A percentile compares a stretch with the other conserved stretches of the same genome.
Evolutionary conservation across 2,888 invertebrate genomes (phyloP).

Genomic region (Parasteatoda lunata): DNA sequence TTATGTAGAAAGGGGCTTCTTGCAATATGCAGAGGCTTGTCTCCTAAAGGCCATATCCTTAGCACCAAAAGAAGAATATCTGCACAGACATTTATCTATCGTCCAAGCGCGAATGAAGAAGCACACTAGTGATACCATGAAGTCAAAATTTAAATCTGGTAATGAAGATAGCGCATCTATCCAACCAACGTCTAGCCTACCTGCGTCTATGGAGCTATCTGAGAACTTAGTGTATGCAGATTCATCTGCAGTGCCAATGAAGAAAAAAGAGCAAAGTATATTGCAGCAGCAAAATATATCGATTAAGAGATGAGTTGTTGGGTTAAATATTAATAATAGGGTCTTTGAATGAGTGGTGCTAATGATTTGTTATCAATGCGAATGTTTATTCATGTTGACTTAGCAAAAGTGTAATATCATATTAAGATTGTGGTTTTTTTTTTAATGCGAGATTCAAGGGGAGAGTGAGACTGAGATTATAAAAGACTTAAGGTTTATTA

Average conservation of each 20-base stretch:
- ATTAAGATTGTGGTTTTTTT: too few relatives aligned
- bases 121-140: constrained; percentile 20
- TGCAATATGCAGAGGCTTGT: constrained; percentile 89
- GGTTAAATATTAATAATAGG: background rate
- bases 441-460: too few relatives aligned
- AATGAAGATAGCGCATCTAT: background rate
- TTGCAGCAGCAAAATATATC: constrained; percentile 40
- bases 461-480: too few relatives aligned
- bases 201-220: constrained; percentile 31
- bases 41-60: constrained; percentile 82
- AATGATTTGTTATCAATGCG: constrained; percentile 7
- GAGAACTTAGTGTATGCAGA: constrained; percentile 24
- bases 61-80: constrained; percentile 93
- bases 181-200: constrained; percentile 16
- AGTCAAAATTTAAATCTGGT: background rate
- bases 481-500: too few relatives aligned
- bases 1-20: constrained; percentile 90
- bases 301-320: constrained; percentile 40
- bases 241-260: constrained; percentile 22
- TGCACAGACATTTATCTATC: constrained; percentile 90
- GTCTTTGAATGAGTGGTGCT: background rate
- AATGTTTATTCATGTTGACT: background rate
- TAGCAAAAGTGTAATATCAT: background rate
- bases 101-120: constrained; percentile 82
- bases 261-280: constrained; percentile 7